A percentile compares a stretch with the other conserved stretches of the same genome.
Evolutionary conservation across 1,140 invertebrate genomes (phyloP).

Genomic region (Drosophila lowei): DNA sequence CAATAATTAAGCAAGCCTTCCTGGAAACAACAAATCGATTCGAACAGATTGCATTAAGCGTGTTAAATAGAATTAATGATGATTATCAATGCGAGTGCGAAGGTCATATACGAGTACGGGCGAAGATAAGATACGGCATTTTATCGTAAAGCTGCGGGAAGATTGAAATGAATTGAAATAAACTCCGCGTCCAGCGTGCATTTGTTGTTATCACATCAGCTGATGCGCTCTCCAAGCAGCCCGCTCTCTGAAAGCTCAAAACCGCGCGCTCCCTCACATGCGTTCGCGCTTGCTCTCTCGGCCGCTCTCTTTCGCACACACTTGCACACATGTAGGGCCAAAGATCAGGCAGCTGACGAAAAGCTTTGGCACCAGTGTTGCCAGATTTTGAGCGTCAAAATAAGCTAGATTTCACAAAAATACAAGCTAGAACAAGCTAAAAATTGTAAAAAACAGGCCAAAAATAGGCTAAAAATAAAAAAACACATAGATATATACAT

Average conservation of each 20-base stretch:
- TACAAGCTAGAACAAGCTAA: too few relatives aligned
- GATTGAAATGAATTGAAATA: neutral
- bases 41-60: slow-evolving; percentile 1
- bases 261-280: neutral
- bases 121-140: slow-evolving; percentile 20
- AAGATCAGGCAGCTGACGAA: slow-evolving; percentile 30
- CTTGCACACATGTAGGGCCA: slow-evolving; percentile 1
- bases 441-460: too few relatives aligned
- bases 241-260: slow-evolving; percentile 43
- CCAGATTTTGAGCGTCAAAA: too few relatives aligned
- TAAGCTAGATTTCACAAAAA: too few relatives aligned
- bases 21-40: neutral
- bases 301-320: neutral
- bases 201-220: neutral
- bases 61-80: neutral
- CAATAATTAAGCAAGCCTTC: slow-evolving; percentile 28
- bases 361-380: slow-evolving; percentile 23
- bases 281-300: slow-evolving; percentile 15
- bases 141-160: slow-evolving; percentile 9
- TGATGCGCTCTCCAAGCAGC: slow-evolving; percentile 28
- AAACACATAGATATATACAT: too few relatives aligned
- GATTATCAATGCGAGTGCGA: neutral
- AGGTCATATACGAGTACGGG: slow-evolving; percentile 7
- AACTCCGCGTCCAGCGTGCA: too few relatives aligned
- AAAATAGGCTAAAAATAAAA: too few relatives aligned